A percentile compares a stretch with the other conserved stretches of the same genome.
Conservation (phyloP, 2,888 invertebrate species). For the Elegia similella region DNA sequence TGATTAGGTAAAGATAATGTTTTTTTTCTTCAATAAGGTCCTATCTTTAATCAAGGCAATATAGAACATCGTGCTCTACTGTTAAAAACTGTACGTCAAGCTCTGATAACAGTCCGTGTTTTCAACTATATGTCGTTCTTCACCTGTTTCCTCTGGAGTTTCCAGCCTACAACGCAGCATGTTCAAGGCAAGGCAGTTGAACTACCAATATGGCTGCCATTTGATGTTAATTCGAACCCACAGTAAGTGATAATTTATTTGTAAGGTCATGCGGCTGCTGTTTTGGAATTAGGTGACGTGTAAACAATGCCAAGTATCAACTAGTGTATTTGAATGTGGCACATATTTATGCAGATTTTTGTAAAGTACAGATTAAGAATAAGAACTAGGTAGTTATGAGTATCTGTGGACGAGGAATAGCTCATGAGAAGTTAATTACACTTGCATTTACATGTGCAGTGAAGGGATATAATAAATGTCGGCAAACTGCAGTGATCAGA, state of each 20-base stretch:
- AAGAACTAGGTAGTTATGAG: too few relatives aligned
- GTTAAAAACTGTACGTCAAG: conserved; percentile 33
- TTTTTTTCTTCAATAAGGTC: neutral
- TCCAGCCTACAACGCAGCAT: conserved; percentile 47
- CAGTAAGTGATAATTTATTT: conserved; percentile 39
- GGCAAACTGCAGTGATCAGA: too few relatives aligned
- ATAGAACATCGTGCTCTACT: conserved; percentile 27
- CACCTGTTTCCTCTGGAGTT: conserved; percentile 52
- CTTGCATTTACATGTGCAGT: too few relatives aligned
- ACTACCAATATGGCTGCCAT: conserved; percentile 59
- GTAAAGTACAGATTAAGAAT: too few relatives aligned
- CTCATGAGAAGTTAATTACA: too few relatives aligned
- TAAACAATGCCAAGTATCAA: too few relatives aligned
- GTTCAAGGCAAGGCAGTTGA: conserved; percentile 43
- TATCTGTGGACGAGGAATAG: too few relatives aligned
- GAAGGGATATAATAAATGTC: too few relatives aligned
- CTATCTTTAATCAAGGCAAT: neutral
- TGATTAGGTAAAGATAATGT: too few relatives aligned
- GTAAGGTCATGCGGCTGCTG: neutral
- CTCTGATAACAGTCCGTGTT: conserved; percentile 36
- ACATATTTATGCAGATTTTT: too few relatives aligned
- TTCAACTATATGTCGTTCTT: conserved; percentile 43
- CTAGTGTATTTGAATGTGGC: too few relatives aligned
- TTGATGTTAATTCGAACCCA: conserved; percentile 42
- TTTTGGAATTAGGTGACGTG: neutral